Evolutionary conservation across 2,113 vertebrate genomes (phyloP), one percentile per base, ranked within the genome.

Genomic region (Gymnobelideus leadbeateri): DNA sequence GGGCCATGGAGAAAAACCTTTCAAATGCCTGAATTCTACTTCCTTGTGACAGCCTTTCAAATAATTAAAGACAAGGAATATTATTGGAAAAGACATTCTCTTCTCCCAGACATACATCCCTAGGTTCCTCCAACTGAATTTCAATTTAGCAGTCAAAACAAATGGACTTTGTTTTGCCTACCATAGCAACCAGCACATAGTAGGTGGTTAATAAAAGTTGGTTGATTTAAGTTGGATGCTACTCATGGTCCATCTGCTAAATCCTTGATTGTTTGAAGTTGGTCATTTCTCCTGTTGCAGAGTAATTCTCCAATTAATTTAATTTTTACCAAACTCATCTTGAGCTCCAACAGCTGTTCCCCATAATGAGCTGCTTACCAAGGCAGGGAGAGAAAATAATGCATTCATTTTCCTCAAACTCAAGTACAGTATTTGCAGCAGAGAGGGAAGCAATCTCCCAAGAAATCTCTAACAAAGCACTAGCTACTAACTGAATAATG

Each of bases 361-460:
- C 95, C 6, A 0, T 3, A 93, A 90, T 51, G 92, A 97, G 50
- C 37, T 95, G 84, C 91, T 96, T 89, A 28, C 54, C 93, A 94
- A 92, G 49, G 91, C 52, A 92, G 5, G 96, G 77, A 91, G 53
- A 92, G 89, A 95, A 84, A 3, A 90, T 61, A 0, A 91, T 53
- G 43, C 51, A 23, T 43, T 97, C 89, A 96, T 91, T 92, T 95
- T 53, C 92, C 51, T 90, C 89, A 96, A 96, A 96, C 28, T 77
- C 92, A 53, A 11, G 47, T 31, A 84, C n/a, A 77, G 89, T 55
- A 3, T 89, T 28, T n/a, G 50, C 96, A 94, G 93, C 51, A 94
- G 84, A 93, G 93, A 95, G 94, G 46, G 51, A 28, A 91, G 31
- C 25, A 57, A 16, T 57, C 55, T 95, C 95, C 95, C 47, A 89